Percentiles rank a stretch among this genome's conserved stretches.
phyloP scores from a whole-genome alignment of 2,797 vertebrate genomes.

The Pipistrellus nathusii region DNA sequence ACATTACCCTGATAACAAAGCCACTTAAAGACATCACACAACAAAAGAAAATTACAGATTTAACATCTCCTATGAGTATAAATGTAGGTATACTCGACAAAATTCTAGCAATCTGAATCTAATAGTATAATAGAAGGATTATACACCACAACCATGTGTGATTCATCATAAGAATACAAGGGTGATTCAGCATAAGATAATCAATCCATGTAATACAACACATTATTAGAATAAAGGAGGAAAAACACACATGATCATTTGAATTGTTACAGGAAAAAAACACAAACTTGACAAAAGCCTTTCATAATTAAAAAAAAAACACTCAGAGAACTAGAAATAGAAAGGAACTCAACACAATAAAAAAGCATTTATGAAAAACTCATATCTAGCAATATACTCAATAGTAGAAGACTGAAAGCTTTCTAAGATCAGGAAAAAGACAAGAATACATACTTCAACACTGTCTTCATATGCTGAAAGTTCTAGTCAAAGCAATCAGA shows the following conservation, averaged over 20 bases:
- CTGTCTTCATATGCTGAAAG: background rate
- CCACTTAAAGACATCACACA: background rate
- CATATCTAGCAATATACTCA: background rate
- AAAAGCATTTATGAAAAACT: background rate
- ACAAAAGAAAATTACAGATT: background rate
- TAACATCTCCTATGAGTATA: background rate
- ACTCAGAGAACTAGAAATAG: background rate
- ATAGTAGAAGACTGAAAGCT: background rate
- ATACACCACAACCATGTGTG: background rate
- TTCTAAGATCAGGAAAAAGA: conserved; percentile 12
- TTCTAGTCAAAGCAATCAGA: background rate
- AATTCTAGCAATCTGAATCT: background rate
- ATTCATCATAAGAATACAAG: background rate
- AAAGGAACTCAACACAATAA: background rate
- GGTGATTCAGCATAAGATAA: background rate
- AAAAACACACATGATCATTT: background rate
- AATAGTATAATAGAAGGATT: background rate
- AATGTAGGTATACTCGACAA: background rate
- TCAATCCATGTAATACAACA: background rate
- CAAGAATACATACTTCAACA: background rate
- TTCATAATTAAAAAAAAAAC: background rate
- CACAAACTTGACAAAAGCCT: background rate
- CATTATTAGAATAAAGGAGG: background rate
- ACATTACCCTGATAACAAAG: background rate
- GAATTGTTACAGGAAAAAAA: background rate